phyloP scores from a whole-genome alignment of 2,888 invertebrate species.

The Rhaphigaster nebulosa region DNA sequence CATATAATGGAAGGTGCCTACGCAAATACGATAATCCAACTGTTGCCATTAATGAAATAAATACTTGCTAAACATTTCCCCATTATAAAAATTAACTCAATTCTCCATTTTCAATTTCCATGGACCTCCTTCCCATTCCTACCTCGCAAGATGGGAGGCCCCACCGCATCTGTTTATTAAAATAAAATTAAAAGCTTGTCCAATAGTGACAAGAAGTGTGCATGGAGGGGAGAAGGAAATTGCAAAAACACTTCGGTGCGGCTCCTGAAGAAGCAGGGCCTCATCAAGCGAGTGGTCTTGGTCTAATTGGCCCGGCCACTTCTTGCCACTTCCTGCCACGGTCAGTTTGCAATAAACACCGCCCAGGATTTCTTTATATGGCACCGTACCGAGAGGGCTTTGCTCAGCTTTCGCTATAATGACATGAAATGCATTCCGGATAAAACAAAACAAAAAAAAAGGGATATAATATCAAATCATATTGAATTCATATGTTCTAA shows the following conservation, averaged over 20 bases:
- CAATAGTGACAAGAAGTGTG: background rate
- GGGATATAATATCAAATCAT: background rate
- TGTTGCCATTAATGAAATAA: too few species aligned
- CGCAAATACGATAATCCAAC: too few species aligned
- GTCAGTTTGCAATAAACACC: slow-evolving; percentile 22
- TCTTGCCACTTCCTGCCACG: slow-evolving; percentile 9
- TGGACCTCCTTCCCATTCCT: too few species aligned
- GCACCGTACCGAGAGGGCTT: background rate
- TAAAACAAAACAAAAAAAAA: background rate
- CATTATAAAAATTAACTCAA: too few species aligned
- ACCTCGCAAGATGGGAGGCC: too few species aligned
- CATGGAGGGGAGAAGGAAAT: background rate
- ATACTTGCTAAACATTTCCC: too few species aligned
- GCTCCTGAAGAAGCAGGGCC: background rate
- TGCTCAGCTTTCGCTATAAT: background rate
- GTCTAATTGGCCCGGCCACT: slow-evolving; percentile 20
- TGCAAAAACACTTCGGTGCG: background rate
- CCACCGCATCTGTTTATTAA: background rate
- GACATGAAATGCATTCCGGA: background rate
- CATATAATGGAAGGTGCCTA: too few species aligned
- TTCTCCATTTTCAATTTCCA: too few species aligned
- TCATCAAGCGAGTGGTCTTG: background rate
- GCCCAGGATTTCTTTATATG: background rate
- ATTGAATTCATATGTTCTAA: too few species aligned
- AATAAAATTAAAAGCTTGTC: slow-evolving; percentile 23